A percentile compares a stretch with the other conserved stretches of the same genome.
These are phyloP conservation scores for Archips xylosteana DNA, from an alignment of 2,888 invertebrate genomes.

Conservation along the genomic window DNA sequence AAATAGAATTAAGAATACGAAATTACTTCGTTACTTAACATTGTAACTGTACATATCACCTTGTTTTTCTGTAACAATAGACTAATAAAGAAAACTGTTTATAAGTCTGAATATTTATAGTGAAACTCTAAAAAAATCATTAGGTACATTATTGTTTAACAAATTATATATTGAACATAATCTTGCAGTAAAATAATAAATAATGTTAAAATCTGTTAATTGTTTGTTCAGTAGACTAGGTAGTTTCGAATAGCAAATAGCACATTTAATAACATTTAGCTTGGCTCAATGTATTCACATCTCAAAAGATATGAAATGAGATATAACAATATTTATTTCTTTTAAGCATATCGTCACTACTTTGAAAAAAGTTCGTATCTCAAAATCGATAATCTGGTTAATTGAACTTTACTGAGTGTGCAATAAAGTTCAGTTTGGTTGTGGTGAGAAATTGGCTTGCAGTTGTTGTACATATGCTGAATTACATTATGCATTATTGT, in stretches of 20 bases:
- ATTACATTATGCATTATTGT: too few relatives aligned
- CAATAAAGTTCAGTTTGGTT: too few relatives aligned
- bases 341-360: background rate
- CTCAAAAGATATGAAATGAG: conserved; percentile 1
- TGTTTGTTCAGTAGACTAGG: conserved; percentile 34
- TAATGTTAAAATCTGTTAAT: conserved; percentile 8
- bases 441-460: too few relatives aligned
- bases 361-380: too few relatives aligned
- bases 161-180: background rate
- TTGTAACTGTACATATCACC: conserved; percentile 23
- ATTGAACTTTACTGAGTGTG: too few relatives aligned
- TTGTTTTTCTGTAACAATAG: conserved; percentile 22
- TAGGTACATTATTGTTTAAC: conserved; percentile 13
- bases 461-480: too few relatives aligned
- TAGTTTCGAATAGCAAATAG: conserved; percentile 19
- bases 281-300: conserved; percentile 24
- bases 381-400: too few relatives aligned
- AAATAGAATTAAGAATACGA: conserved; percentile 34
- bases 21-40: conserved; percentile 14
- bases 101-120: conserved; percentile 15
- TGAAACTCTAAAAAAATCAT: conserved; percentile 11
- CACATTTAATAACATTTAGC: conserved; percentile 21
- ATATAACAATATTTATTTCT: background rate
- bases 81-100: conserved; percentile 22
- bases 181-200: conserved; percentile 9